Base-by-base conservation (phyloP, 37 sponge, comb jelly and placozoan species). In the Hormiphora californensis region DNA sequence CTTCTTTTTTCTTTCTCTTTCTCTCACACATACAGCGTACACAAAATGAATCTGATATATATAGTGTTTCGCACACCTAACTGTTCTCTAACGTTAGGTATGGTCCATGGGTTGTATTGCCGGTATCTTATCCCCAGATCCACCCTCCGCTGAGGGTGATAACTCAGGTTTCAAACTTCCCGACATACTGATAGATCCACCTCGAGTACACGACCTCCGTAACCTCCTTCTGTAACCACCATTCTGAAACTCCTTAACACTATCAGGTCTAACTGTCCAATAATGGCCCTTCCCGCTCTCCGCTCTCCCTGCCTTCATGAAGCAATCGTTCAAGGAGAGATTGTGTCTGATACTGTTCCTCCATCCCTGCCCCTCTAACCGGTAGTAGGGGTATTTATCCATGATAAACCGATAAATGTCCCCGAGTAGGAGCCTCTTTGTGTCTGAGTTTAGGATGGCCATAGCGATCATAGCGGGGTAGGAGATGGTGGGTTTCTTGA, bases 301-400 rank as follows among this genome's bases (percentile, higher is more conserved):
- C 25, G 81, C 81, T 30, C 81, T 38, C 5, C 81, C 81, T n/a
- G 81, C 81, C 81, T 73, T 73, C 81, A 73, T 73, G 81, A 73
- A 73, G 39, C 81, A 73, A 30, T 73, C 81, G 39, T 73, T 73
- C 4, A 73, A 28, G 27, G 81, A 73, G 46, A 73, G 81, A 30
- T 73, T 73, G 46, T 73, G 81, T 2, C 81, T 25, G 81, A 73
- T 73, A 30, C 81, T 73, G 23, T 73, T 73, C 49, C 81, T 21
- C 81, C 81, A 73, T n/a, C 81, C 81, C 81, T 73, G 81, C 4
- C 81, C 81, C 81, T 73, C 81, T 27, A 73, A 49, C 39, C 81
- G 34, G 23, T 73, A 73, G 39, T 73, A 73, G 28, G 81, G 81
- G 39, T 73, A 73, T 30, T 73, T 73, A 0, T 73, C 81, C 81